Conservation (phyloP, 2,113 vertebrate species). For the Potamarius usumacintae region DNA sequence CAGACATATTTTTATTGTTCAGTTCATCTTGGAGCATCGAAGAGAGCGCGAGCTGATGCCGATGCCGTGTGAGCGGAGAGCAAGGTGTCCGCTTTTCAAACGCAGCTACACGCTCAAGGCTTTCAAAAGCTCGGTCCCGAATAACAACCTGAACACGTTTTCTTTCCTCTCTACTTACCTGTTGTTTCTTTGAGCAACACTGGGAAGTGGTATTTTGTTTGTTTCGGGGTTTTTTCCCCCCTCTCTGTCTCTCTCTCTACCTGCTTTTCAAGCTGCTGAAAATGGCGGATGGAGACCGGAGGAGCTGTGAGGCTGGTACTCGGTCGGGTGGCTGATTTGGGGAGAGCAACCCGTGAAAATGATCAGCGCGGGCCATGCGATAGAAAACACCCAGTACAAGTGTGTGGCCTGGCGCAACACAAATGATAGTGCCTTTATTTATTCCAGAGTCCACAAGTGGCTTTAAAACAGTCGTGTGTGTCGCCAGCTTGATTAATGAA, state of each 20-base stretch:
- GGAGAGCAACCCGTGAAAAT: neutral
- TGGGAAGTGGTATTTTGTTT: neutral
- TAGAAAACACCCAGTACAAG: neutral
- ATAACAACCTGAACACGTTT: conserved; percentile 28
- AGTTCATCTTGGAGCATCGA: neutral
- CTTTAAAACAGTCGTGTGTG: too few relatives aligned
- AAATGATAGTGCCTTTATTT: neutral
- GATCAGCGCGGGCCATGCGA: neutral
- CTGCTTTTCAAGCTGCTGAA: conserved; percentile 71
- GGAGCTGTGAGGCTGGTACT: conserved; percentile 53
- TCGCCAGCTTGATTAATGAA: too few relatives aligned
- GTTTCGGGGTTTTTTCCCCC: neutral
- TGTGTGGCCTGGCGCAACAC: neutral
- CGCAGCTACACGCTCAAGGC: conserved; percentile 4
- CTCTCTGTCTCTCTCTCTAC: conserved; percentile 46
- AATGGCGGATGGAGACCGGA: conserved; percentile 73
- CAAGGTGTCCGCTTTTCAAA: conserved; percentile 23
- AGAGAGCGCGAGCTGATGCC: neutral
- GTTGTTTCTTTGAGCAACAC: conserved; percentile 55
- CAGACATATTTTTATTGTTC: too few relatives aligned
- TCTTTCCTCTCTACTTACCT: conserved; percentile 66
- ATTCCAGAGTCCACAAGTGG: neutral
- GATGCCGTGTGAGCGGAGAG: neutral
- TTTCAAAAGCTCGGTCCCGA: conserved; percentile 27
- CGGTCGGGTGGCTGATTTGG: conserved; percentile 59